A percentile compares a stretch with the other conserved stretches of the same genome.
Conservation (phyloP, 2,888 invertebrate genomes). For the Flabesymbios commensalis region DNA sequence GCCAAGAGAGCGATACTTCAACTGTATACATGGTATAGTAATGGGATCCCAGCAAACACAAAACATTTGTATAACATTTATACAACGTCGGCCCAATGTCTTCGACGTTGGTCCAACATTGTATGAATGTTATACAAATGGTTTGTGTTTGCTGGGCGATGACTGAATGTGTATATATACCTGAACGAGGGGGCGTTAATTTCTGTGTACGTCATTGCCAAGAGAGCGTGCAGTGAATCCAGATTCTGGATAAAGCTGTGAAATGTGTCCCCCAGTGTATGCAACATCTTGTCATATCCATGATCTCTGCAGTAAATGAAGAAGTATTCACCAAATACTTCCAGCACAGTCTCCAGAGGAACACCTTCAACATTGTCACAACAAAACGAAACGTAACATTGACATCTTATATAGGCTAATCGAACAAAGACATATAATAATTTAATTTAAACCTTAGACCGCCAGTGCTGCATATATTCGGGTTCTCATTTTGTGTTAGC, state of each 20-base stretch:
- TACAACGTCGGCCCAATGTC: too few relatives aligned
- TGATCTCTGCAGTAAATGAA: conserved; percentile 50
- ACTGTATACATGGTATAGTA: too few relatives aligned
- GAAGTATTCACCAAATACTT: conserved; percentile 57
- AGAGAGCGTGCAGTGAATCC: conserved; percentile 56
- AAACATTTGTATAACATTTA: too few relatives aligned
- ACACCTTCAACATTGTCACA: conserved; percentile 43
- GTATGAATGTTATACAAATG: not conserved
- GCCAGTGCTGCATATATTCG: too few relatives aligned
- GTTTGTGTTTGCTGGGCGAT: not conserved
- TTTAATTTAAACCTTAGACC: too few relatives aligned
- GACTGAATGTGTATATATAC: conserved; percentile 28
- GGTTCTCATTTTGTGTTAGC: too few relatives aligned
- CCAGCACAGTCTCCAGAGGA: conserved; percentile 49
- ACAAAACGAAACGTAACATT: not conserved
- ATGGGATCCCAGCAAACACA: too few relatives aligned
- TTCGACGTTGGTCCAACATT: too few relatives aligned
- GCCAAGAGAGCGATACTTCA: conserved; percentile 55
- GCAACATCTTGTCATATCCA: conserved; percentile 57
- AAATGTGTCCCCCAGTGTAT: conserved; percentile 52
- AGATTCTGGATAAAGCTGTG: conserved; percentile 55
- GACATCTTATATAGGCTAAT: too few relatives aligned
- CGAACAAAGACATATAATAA: too few relatives aligned
- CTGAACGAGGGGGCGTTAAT: conserved; percentile 59
- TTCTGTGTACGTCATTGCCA: conserved; percentile 55